Base-by-base conservation (phyloP, 92 coral and sea anemone species). In the Palythoa heliodiscus region DNA sequence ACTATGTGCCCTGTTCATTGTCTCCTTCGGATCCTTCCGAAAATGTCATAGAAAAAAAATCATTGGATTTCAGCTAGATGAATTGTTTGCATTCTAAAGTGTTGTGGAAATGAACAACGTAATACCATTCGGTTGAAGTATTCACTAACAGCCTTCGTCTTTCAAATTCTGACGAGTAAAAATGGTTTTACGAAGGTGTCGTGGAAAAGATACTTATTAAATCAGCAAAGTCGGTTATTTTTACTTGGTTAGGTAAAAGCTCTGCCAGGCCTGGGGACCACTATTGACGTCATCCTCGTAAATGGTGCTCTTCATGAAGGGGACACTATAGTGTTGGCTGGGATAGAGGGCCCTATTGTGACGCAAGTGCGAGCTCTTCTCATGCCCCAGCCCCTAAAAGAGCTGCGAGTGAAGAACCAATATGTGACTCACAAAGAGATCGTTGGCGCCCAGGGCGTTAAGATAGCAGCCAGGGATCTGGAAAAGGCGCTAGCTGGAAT, bases 401-500 rank as follows among this genome's bases (percentile, higher is more conserved):
- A 97, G 75, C 92, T 97, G 0, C 91, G 99, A 16, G 98, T 97
- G 47, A 97, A 97, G 83, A 97, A 94, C 84, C 99, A 97, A 87
- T 97, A 97, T 82, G 83, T 93, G 37, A 95, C 85, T 55, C 94
- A 93, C 79, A 97, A 97, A 82, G 98, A 95, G 73, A 90, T 97
- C 37, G 73, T 82, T 16, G 99, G 94, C 0, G 90, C 99, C 2
- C 99, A 97, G 87, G 99, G 99, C 11, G 93, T 97, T 20, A 97
- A 97, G 88, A 97, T 97, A 43, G 92, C 98, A 2, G 99, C 98
- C 0, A 97, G 95, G 76, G 99, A 97, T 76, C 84, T 97, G 54
- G 99, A 97, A 52, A 97, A 97, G 80, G 98, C 99, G 23, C 87
- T 97, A 5, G 99, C 99, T 24, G 99, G 99, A 43, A 91, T 95